Percentiles rank a stretch among this genome's conserved stretches.
phyloP scores from a whole-genome alignment of 64 coral and sea anemone genomes.

The Cladopsammia gracilis region DNA sequence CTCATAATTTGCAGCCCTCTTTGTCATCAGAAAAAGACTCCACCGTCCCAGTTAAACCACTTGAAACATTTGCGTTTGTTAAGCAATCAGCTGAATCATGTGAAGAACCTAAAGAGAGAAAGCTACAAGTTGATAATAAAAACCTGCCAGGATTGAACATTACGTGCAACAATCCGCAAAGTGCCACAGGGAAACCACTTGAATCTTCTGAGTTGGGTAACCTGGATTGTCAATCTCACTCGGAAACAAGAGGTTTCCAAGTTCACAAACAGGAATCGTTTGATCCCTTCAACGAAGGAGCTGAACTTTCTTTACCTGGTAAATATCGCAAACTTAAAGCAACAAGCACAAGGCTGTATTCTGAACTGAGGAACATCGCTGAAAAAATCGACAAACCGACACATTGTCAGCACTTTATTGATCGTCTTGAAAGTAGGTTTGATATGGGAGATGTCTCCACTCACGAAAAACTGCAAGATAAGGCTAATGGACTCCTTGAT shows the following conservation, averaged over 20 bases:
- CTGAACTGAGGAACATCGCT: neutral
- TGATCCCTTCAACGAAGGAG: constrained; percentile 15
- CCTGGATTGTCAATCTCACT: too few relatives aligned
- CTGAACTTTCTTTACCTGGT: constrained; percentile 6
- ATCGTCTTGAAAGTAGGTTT: constrained; percentile 14
- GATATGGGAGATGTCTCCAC: neutral
- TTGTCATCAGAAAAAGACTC: neutral
- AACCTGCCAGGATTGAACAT: neutral
- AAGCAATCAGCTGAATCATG: neutral
- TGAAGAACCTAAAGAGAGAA: neutral
- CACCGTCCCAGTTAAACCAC: too few relatives aligned
- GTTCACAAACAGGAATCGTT: neutral
- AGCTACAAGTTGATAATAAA: neutral
- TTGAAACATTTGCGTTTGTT: neutral
- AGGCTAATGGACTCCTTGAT: neutral
- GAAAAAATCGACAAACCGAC: neutral
- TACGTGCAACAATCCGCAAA: neutral
- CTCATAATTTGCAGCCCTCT: neutral
- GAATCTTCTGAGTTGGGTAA: neutral
- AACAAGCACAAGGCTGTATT: constrained; percentile 15
- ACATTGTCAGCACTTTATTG: neutral
- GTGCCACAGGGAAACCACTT: neutral
- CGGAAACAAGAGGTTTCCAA: neutral
- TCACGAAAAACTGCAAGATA: neutral
- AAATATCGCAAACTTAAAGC: constrained; percentile 43